A percentile compares a stretch with the other conserved stretches of the same genome.
These are phyloP conservation scores for Emydura subglobosa DNA, from an alignment of 2,113 vertebrate genomes.

Conservation along the genomic window DNA sequence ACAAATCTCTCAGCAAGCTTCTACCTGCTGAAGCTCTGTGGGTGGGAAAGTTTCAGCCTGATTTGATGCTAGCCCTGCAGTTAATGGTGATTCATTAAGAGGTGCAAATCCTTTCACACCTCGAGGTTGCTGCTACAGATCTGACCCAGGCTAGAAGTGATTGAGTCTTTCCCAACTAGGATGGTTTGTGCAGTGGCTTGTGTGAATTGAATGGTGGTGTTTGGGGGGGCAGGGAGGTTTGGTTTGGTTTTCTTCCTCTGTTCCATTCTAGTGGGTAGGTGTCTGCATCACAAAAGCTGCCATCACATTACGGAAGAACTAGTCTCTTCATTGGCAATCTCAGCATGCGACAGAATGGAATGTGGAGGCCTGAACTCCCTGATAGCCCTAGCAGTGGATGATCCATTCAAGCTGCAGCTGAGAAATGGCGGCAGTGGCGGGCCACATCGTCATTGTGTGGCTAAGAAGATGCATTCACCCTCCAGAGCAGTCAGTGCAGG, in stretches of 20 bases:
- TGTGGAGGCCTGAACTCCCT: background rate
- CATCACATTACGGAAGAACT: background rate
- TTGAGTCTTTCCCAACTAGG: background rate
- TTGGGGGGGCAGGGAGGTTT: no score
- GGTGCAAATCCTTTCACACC: background rate
- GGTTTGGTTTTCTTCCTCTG: background rate
- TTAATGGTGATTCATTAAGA: background rate
- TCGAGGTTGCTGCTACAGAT: background rate
- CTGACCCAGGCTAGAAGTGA: background rate
- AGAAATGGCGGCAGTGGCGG: background rate
- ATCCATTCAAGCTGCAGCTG: background rate
- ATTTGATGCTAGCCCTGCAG: background rate
- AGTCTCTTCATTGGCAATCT: background rate
- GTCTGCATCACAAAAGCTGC: background rate
- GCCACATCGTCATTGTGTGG: background rate
- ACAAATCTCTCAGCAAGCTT: background rate
- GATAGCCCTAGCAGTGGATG: rapidly evolving
- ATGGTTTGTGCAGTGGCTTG: background rate
- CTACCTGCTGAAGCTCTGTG: background rate
- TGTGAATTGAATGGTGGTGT: background rate
- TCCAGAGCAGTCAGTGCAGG: background rate
- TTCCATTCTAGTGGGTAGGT: background rate
- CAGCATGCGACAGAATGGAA: background rate
- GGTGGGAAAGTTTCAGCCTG: background rate
- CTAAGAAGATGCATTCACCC: background rate